These are phyloP conservation scores for Lutraria lutraria DNA, from an alignment of 2,888 invertebrate species.

Conservation along the genomic window DNA sequence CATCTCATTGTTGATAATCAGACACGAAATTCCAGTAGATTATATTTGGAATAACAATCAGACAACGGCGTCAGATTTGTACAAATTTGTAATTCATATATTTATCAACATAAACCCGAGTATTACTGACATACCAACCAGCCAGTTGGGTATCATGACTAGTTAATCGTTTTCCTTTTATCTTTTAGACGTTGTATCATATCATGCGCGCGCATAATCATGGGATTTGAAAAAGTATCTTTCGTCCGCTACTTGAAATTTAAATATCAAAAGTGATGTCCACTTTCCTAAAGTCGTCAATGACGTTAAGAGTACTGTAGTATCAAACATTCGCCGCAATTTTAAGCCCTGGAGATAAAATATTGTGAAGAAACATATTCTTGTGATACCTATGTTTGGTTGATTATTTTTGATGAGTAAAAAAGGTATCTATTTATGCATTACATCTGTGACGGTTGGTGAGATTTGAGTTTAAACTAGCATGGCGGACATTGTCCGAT, in stretches of 20 bases:
- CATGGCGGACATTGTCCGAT: too few relatives aligned
- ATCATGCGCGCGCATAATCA: conserved; percentile 35
- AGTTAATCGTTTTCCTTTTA: conserved; percentile 57
- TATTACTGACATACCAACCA: conserved; percentile 39
- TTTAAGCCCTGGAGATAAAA: conserved; percentile 42
- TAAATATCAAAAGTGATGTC: conserved; percentile 51
- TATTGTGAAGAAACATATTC: conserved; percentile 32
- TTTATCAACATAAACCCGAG: conserved; percentile 45
- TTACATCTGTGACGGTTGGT: not conserved
- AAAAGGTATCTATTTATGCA: not conserved
- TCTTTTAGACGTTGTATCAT: conserved; percentile 37
- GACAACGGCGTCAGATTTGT: conserved; percentile 61
- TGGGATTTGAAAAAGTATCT: conserved; percentile 57
- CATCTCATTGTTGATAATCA: not conserved
- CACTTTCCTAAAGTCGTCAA: conserved; percentile 39
- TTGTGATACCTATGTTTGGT: not conserved
- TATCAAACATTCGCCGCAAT: conserved; percentile 39
- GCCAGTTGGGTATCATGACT: conserved; percentile 48
- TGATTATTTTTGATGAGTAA: too few relatives aligned
- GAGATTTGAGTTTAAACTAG: not conserved
- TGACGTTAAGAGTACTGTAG: conserved; percentile 61
- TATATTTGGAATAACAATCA: conserved; percentile 33
- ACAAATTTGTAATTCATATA: conserved; percentile 66
- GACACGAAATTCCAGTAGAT: conserved; percentile 38
- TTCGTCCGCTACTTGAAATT: conserved; percentile 39